Conservation (phyloP, 2,797 vertebrate genomes). For the Limosa lapponica region DNA sequence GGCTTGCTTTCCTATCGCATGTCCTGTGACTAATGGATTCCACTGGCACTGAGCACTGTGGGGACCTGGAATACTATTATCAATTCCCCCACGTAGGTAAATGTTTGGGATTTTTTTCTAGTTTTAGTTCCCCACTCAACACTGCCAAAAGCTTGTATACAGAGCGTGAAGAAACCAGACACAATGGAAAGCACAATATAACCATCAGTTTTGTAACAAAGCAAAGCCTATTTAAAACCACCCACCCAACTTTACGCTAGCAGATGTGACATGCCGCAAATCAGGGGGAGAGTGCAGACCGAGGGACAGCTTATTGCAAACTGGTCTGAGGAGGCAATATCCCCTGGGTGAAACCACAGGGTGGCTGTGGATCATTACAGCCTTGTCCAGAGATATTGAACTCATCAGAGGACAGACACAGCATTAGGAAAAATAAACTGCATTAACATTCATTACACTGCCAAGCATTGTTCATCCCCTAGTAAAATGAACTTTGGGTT, state of each 20-base stretch:
- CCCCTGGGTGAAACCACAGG: conserved; percentile 74
- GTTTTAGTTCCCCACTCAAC: not conserved
- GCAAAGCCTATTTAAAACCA: conserved; percentile 74
- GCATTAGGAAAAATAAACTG: conserved; percentile 83
- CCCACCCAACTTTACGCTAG: conserved; percentile 59
- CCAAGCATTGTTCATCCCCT: conserved; percentile 76
- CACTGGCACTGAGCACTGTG: not conserved
- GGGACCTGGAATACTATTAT: not conserved
- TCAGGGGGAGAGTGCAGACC: conserved; percentile 18
- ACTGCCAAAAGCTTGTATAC: not conserved
- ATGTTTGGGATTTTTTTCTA: not conserved
- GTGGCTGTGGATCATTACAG: conserved; percentile 71
- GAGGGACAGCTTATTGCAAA: conserved; percentile 75
- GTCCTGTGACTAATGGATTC: not conserved
- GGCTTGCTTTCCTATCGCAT: not conserved
- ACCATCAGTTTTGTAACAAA: conserved; percentile 19
- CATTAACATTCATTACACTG: conserved; percentile 81
- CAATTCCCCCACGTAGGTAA: not conserved
- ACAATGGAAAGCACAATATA: conserved; percentile 17
- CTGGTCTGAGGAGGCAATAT: conserved; percentile 78
- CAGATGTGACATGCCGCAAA: conserved; percentile 56
- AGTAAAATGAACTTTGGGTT: conserved; percentile 77
- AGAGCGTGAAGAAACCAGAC: conserved; percentile 20
- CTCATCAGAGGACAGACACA: conserved; percentile 57
- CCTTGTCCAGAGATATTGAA: conserved; percentile 78